Evolutionary conservation across 2,888 invertebrate genomes (phyloP), one percentile per base, ranked within the genome.

Genomic region (Parnassius glacialis): DNA sequence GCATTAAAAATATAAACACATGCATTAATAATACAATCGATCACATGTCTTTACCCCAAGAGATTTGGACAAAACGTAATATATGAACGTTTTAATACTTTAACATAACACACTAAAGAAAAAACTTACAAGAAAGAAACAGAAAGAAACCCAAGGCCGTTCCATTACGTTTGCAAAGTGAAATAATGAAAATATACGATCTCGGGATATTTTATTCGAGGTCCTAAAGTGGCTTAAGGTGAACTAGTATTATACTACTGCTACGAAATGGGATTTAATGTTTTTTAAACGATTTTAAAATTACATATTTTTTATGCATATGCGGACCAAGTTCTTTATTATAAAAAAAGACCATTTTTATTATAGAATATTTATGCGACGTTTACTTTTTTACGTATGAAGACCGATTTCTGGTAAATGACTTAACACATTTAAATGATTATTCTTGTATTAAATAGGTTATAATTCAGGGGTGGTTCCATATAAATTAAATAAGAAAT

Each of bases 111-210:
- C 50, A 48, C 45, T 9, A 50, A 55, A 55, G 44, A 16, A 16
- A 16, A 16, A 16, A 16, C 16, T 1, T 16, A 16, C 47, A 61
- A 60, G 47, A 59, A 41, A 54, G 59, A 55, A 53, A 50, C 54
- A 60, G 47, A 59, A 41, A 54, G 59, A 55, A 53, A 50, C 54
- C 34, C 53, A 44, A 58, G 53, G 50, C 34, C 50, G 53, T 58
- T 59, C 51, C 62, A 57, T 62, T 62, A 54, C n/a, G 59, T 34
- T 13, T 48, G 61, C 55, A 52, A 62, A 62, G 54, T 62, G 41
- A 55, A 62, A 62, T 62, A 62, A 62, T 62, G 62, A 59, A 59
- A 55, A 62, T 58, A 51, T 62, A 62, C 62, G 58, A 41, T 44
- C 13, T 48, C 42, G 54, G 59, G 34, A 54, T 55, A 41, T 43